Conservation (phyloP, 2,113 vertebrate genomes). For the Sceloporus tristichus region DNA sequence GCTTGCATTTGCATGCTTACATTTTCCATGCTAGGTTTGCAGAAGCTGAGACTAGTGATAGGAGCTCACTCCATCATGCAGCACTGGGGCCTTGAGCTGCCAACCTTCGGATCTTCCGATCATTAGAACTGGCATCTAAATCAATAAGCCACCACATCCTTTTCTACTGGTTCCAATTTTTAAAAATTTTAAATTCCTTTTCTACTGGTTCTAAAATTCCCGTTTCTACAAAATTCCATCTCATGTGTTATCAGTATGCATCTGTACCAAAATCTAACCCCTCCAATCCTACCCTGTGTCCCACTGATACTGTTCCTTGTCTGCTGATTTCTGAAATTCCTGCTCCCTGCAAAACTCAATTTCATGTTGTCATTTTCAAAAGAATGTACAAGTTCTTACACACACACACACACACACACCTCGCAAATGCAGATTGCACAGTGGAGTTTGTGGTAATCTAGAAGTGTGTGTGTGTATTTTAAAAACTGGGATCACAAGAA, state of each 20-base stretch:
- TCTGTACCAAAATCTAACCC: too few species aligned
- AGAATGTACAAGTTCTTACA: not conserved
- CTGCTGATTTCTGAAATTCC: not conserved
- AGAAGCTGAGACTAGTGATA: too few species aligned
- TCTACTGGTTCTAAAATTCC: constrained; percentile 5
- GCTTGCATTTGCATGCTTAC: too few species aligned
- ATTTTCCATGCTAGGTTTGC: too few species aligned
- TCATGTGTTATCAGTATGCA: too few species aligned
- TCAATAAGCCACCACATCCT: too few species aligned
- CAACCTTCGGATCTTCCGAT: too few species aligned
- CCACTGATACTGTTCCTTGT: not conserved
- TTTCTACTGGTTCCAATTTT: too few species aligned
- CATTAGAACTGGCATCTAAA: too few species aligned
- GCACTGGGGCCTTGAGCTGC: too few species aligned
- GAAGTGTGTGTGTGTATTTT: not conserved
- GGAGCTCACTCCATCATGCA: too few species aligned
- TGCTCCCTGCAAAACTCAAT: not conserved
- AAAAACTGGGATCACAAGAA: not conserved
- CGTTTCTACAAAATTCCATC: too few species aligned
- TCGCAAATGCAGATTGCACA: not conserved
- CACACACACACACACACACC: not conserved
- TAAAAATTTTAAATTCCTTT: not conserved
- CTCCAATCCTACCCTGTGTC: not conserved
- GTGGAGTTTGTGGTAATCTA: not conserved
- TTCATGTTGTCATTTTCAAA: not conserved